phyloP scores from a whole-genome alignment of 2,888 invertebrate species.

The Hybos culiciformis region DNA sequence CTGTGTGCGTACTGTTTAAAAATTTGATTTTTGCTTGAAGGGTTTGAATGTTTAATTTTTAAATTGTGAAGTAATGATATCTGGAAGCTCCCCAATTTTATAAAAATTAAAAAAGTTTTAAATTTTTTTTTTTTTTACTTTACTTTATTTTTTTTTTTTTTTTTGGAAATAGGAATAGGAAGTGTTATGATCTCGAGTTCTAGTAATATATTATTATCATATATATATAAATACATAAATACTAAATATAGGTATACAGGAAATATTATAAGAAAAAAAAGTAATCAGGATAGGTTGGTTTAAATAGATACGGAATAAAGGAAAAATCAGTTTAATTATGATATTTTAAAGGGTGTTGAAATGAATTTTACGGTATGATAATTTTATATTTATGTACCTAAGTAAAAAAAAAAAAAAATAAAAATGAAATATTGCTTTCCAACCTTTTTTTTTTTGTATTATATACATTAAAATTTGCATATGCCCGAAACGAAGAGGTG shows the following conservation, averaged over 20 bases:
- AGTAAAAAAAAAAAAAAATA: not conserved
- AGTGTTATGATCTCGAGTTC: slow-evolving; percentile 2
- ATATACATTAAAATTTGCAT: too few relatives aligned
- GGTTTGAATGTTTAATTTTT: too few relatives aligned
- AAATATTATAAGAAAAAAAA: not conserved
- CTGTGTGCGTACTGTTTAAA: too few relatives aligned
- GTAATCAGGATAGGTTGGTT: not conserved
- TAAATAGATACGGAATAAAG: not conserved
- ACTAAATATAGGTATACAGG: not conserved
- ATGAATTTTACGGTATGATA: not conserved
- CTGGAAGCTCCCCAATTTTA: too few relatives aligned
- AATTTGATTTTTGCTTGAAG: too few relatives aligned
- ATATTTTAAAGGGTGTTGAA: too few relatives aligned
- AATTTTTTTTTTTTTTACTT: too few relatives aligned
- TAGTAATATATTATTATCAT: not conserved
- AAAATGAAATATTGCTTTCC: not conserved
- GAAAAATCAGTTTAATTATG: not conserved
- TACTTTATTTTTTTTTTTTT: too few relatives aligned
- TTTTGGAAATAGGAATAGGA: not conserved
- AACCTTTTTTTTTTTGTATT: not conserved
- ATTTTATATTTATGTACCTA: not conserved
- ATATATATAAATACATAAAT: not conserved
- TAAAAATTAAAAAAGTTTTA: too few relatives aligned
- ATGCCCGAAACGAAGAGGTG: too few relatives aligned
- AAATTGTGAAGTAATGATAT: too few relatives aligned